Conservation (phyloP, 2,113 vertebrate genomes). For the Ranitomeya imitator region DNA sequence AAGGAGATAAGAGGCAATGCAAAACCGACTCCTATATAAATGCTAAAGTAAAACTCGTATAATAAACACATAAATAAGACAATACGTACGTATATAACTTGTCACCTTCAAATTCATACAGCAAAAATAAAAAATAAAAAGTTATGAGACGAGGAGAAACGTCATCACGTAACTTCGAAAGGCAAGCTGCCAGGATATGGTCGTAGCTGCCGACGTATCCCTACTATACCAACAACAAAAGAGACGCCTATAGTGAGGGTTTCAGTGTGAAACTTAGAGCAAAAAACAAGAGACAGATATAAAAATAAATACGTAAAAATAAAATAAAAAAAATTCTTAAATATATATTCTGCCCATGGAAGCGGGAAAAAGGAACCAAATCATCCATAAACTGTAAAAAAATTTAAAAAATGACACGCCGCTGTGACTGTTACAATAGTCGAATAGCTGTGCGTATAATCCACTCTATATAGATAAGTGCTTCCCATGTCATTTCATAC, state of each 20-base stretch:
- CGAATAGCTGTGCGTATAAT: neutral
- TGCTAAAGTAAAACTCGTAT: neutral
- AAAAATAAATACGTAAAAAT: slow-evolving; percentile 30
- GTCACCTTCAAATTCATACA: neutral
- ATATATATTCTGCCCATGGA: neutral
- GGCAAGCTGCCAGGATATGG: neutral
- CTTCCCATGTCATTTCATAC: slow-evolving; percentile 8
- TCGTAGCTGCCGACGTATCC: neutral
- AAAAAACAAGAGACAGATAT: neutral
- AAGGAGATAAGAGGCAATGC: neutral
- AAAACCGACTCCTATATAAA: neutral
- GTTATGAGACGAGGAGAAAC: neutral
- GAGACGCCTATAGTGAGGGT: neutral
- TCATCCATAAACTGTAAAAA: neutral
- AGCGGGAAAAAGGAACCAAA: neutral
- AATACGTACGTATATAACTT: neutral
- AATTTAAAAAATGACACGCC: neutral
- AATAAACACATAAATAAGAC: slow-evolving; percentile 18
- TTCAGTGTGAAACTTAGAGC: neutral
- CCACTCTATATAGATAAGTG: neutral
- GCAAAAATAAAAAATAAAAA: neutral
- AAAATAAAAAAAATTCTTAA: neutral
- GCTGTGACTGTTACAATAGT: too few relatives aligned
- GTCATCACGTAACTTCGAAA: neutral
- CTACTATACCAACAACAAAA: neutral